Evolutionary conservation across 2,888 invertebrate genomes (phyloP).

Genomic region (Limnephilus rhombicus): DNA sequence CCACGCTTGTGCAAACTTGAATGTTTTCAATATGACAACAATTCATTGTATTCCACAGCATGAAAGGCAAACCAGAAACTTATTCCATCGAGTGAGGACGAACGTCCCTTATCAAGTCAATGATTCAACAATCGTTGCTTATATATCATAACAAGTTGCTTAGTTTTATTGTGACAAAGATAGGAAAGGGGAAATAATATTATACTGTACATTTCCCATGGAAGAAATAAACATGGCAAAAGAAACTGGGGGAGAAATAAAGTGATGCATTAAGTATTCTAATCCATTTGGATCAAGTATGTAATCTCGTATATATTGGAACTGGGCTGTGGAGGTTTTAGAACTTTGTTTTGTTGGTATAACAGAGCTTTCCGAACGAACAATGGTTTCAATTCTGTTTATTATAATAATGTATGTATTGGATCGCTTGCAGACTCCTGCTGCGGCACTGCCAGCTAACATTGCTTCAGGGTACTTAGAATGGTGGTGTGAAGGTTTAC

Average conservation of each 20-base stretch:
- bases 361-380: background rate
- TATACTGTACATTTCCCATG: background rate
- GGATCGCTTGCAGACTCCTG: conserved; percentile 40
- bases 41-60: background rate
- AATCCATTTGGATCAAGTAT: background rate
- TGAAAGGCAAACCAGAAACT: background rate
- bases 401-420: conserved; percentile 11
- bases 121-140: background rate
- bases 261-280: background rate
- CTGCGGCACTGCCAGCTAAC: conserved; percentile 50
- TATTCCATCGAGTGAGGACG: background rate
- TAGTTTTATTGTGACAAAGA: background rate
- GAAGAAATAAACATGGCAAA: background rate
- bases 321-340: background rate
- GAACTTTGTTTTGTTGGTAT: background rate
- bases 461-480: conserved; percentile 53
- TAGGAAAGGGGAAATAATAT: background rate
- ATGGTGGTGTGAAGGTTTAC: conserved; percentile 27
- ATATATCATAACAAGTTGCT: background rate
- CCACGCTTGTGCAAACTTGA: background rate
- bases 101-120: background rate
- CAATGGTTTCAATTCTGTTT: background rate
- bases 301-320: background rate
- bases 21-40: background rate
- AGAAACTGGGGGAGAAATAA: background rate